These are phyloP conservation scores for Aplochiton taeniatus DNA, from an alignment of 2,797 vertebrate genomes.

Conservation along the genomic window DNA sequence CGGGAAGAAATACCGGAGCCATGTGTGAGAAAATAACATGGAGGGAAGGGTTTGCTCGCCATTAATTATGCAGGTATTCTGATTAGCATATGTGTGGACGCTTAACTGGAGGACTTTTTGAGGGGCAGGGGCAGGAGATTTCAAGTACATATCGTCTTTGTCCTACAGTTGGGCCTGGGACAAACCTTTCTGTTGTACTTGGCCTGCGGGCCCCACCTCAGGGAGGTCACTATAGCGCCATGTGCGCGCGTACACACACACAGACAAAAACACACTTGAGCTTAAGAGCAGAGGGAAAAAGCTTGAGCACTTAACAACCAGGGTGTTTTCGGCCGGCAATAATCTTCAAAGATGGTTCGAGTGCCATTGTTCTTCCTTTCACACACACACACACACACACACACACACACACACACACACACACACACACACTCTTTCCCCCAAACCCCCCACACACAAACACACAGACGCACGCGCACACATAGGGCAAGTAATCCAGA, in stretches of 20 bases:
- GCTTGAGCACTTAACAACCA: constrained; percentile 45
- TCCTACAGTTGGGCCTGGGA: constrained; percentile 25
- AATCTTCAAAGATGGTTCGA: constrained; percentile 66
- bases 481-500: background rate
- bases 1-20: background rate
- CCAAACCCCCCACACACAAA: background rate
- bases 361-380: constrained; percentile 38
- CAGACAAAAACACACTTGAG: constrained; percentile 42
- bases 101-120: constrained; percentile 37
- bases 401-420: constrained; percentile 11
- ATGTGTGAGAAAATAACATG: constrained; percentile 18
- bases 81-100: constrained; percentile 57
- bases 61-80: constrained; percentile 42
- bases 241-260: too few relatives aligned
- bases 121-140: constrained; percentile 34
- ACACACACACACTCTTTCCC: background rate
- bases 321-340: constrained; percentile 55
- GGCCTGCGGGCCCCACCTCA: constrained; percentile 16
- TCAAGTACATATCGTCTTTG: constrained; percentile 38
- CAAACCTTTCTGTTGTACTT: constrained; percentile 45
- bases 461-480: too few relatives aligned
- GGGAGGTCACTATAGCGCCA: constrained; percentile 21
- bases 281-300: constrained; percentile 43
- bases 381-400: constrained; percentile 15
- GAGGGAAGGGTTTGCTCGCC: constrained; percentile 39